Evolutionary conservation across 2,888 invertebrate genomes (phyloP).

Genomic region (Timandra comae): DNA sequence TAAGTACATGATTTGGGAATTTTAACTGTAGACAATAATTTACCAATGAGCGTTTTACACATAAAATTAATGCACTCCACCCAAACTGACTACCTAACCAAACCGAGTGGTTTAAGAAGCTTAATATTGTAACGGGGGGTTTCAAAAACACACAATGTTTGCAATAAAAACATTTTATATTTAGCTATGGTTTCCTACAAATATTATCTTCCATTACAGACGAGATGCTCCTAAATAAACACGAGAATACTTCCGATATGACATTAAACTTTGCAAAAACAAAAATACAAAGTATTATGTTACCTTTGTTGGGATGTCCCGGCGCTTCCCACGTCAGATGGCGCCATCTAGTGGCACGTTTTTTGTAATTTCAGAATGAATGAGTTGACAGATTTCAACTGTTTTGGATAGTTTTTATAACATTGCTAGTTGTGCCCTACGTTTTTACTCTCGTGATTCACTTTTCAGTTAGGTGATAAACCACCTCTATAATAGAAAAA

Average conservation of each 20-base stretch:
- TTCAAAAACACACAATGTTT: conserved; percentile 34
- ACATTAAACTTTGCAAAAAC: conserved; percentile 62
- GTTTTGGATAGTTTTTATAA: too few relatives aligned
- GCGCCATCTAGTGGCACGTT: conserved; percentile 60
- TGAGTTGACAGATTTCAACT: conserved; percentile 29
- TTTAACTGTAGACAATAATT: too few relatives aligned
- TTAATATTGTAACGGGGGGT: conserved; percentile 11
- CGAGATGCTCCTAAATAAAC: conserved; percentile 55
- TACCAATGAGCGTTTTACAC: too few relatives aligned
- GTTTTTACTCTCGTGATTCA: too few relatives aligned
- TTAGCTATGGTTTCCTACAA: conserved; percentile 43
- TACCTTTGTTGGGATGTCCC: conserved; percentile 40
- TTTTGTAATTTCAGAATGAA: conserved; percentile 28
- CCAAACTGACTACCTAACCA: too few relatives aligned
- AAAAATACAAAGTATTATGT: conserved; percentile 53
- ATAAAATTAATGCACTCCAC: too few relatives aligned
- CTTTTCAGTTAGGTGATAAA: too few relatives aligned
- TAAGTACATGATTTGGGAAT: too few relatives aligned
- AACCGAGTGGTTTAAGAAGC: not conserved
- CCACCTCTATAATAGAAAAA: too few relatives aligned
- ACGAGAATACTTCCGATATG: conserved; percentile 57
- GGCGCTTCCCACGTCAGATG: conserved; percentile 46
- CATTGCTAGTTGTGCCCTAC: too few relatives aligned
- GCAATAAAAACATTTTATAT: conserved; percentile 46
- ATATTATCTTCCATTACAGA: conserved; percentile 62